Conservation (phyloP, 2,888 invertebrate genomes). For the Pristionchus fissidentatus region DNA sequence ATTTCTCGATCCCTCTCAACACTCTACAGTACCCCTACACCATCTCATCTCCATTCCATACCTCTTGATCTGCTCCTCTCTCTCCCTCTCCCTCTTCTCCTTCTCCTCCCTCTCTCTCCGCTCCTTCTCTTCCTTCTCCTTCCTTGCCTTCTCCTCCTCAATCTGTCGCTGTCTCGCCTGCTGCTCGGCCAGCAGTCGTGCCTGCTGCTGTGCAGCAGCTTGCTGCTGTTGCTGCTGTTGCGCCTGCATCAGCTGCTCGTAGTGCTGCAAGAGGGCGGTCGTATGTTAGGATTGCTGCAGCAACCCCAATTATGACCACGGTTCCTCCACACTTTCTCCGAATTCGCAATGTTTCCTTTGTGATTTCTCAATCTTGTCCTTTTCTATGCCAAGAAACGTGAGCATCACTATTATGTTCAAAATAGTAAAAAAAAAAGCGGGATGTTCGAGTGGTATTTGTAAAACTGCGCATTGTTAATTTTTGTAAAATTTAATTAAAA, state of each 20-base stretch:
- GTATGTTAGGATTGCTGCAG: no score
- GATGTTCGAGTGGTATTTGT: not conserved
- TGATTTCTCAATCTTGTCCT: no score
- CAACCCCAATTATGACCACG: no score
- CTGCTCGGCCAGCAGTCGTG: not conserved
- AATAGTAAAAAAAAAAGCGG: not conserved
- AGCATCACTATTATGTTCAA: no score
- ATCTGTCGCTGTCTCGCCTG: not conserved
- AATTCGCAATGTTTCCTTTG: no score
- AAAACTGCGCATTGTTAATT: not conserved
- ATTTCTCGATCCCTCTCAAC: not conserved
- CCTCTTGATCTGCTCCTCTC: not conserved
- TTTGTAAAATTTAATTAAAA: no score
- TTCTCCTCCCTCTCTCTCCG: not conserved
- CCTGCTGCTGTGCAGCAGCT: no score
- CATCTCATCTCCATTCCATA: no score
- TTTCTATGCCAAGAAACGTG: no score
- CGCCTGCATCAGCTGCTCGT: not conserved
- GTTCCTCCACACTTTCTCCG: no score
- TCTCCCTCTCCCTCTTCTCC: not conserved
- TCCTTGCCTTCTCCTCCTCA: not conserved
- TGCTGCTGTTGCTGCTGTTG: not conserved
- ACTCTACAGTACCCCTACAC: conserved; percentile 6
- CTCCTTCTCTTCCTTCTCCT: not conserved
- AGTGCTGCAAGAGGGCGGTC: conserved; percentile 22